Conservation (phyloP, 2,888 invertebrate species). For the Corythucha ciliata region DNA sequence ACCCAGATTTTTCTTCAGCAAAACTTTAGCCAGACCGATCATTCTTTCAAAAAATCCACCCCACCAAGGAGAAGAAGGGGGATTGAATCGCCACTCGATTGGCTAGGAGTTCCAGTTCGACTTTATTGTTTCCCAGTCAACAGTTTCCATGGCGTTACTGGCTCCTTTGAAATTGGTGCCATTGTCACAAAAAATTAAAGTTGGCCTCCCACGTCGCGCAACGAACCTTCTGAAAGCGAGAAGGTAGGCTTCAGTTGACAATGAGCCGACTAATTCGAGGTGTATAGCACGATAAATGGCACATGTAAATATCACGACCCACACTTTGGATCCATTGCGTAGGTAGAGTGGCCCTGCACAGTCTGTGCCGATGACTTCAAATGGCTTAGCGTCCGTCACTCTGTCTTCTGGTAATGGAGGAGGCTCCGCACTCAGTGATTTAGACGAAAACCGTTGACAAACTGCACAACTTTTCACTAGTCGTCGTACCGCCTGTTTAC, state of each 20-base stretch:
- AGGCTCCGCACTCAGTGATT: conserved; percentile 29
- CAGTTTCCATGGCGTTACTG: conserved; percentile 43
- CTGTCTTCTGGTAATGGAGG: conserved; percentile 27
- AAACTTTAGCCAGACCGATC: conserved; percentile 19
- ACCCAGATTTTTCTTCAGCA: conserved; percentile 21
- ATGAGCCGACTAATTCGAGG: conserved; percentile 38
- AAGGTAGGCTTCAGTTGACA: conserved; percentile 38
- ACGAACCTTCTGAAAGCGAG: conserved; percentile 38
- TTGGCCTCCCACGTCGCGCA: conserved; percentile 38
- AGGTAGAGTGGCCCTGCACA: conserved; percentile 27
- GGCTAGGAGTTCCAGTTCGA: conserved; percentile 24
- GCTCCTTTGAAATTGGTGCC: conserved; percentile 41
- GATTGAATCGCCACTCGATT: conserved; percentile 37
- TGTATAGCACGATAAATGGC: conserved; percentile 41
- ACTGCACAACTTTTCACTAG: conserved; percentile 20
- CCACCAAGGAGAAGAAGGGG: conserved; percentile 40
- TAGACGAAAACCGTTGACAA: conserved; percentile 31
- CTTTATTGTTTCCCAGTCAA: conserved; percentile 43
- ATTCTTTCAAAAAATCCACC: conserved; percentile 41
- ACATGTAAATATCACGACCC: conserved; percentile 41
- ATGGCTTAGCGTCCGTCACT: conserved; percentile 9
- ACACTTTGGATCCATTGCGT: conserved; percentile 33
- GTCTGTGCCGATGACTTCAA: conserved; percentile 41
- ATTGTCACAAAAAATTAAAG: conserved; percentile 39
- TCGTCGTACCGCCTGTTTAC: conserved; percentile 15